Conservation (phyloP, 2,797 vertebrate species). For the Danio aesculapii region DNA sequence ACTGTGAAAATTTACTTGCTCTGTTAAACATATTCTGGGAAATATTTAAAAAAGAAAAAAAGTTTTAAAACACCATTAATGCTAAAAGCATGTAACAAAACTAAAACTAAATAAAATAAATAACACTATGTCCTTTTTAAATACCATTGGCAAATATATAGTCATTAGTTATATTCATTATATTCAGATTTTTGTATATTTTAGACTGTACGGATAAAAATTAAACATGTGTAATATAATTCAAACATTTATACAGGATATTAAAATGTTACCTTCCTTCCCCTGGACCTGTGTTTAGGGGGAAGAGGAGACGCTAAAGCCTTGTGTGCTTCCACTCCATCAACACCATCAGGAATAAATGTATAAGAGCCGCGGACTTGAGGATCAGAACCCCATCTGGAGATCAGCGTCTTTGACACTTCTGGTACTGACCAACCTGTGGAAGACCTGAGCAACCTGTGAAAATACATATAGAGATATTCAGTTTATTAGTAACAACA, state of each 20-base stretch:
- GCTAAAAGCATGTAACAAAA: too few species aligned
- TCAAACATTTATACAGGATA: background rate
- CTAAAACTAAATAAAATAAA: too few species aligned
- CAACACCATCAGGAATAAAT: slow-evolving; percentile 66
- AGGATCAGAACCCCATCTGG: slow-evolving; percentile 68
- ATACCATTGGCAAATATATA: too few species aligned
- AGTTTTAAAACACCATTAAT: too few species aligned
- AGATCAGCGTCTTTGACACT: slow-evolving; percentile 62
- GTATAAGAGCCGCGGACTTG: slow-evolving; percentile 69
- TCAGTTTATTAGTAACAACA: background rate
- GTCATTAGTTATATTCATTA: too few species aligned
- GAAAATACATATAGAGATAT: slow-evolving; percentile 1
- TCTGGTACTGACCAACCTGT: slow-evolving; percentile 69
- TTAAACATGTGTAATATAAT: background rate
- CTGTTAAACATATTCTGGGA: too few species aligned
- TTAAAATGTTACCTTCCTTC: slow-evolving; percentile 55
- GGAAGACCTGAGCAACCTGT: slow-evolving; percentile 70
- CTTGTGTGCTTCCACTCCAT: slow-evolving; percentile 65
- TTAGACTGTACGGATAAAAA: background rate
- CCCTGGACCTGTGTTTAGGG: slow-evolving; percentile 27
- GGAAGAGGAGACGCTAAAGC: slow-evolving; percentile 68
- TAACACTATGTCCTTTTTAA: too few species aligned
- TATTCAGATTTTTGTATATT: background rate
- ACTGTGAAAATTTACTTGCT: too few species aligned
- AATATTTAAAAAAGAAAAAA: too few species aligned